Evolutionary conservation across 2,797 vertebrate species (phyloP).

Genomic region (Sebastes taczanowskii): DNA sequence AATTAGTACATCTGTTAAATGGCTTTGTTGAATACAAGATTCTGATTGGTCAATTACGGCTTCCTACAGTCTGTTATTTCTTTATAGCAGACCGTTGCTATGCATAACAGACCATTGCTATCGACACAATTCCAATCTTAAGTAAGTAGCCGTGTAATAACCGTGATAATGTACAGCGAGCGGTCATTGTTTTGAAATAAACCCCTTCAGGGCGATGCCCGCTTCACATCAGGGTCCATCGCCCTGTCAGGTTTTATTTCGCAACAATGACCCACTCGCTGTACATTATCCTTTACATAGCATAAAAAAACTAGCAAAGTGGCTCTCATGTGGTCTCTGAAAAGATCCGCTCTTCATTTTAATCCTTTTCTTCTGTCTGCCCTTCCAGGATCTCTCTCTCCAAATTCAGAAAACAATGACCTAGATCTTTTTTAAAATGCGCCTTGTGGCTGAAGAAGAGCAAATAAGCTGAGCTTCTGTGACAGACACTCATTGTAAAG

Average conservation of each 20-base stretch:
- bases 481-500: background rate
- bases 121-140: too few relatives aligned
- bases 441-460: constrained; percentile 19
- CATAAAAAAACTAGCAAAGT: background rate
- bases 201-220: too few relatives aligned
- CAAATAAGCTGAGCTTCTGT: background rate
- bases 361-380: background rate
- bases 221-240: too few relatives aligned
- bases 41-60: too few relatives aligned
- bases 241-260: too few relatives aligned
- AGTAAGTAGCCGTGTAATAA: too few relatives aligned
- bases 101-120: too few relatives aligned
- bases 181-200: too few relatives aligned
- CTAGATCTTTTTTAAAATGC: constrained; percentile 37
- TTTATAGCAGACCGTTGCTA: too few relatives aligned
- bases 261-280: too few relatives aligned
- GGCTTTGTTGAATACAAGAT: background rate
- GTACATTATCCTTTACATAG: background rate
- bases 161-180: too few relatives aligned
- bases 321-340: background rate
- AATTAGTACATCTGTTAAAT: background rate
- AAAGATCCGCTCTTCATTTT: background rate
- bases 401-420: constrained; percentile 38
- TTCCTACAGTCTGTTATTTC: too few relatives aligned
- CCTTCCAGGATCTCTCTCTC: constrained; percentile 3